Percentiles rank a stretch among this genome's conserved stretches.
These are phyloP conservation scores for Echinometra lucunter DNA, from an alignment of 53 echinoderm and acorn worm species.

Conservation along the genomic window DNA sequence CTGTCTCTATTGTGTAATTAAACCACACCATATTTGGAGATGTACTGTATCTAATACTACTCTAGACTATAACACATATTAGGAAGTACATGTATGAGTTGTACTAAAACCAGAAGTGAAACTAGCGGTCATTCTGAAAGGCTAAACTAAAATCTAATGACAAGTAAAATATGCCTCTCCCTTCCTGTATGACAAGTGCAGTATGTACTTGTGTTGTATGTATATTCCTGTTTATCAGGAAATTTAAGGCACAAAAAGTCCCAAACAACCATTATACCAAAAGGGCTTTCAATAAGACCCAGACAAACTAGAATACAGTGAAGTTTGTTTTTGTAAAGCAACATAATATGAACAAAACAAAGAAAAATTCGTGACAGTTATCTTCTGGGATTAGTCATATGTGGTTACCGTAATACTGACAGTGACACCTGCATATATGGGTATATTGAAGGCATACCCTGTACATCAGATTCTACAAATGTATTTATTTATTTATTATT, in stretches of 20 bases:
- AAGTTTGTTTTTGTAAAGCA: no score
- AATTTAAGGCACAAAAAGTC: not conserved
- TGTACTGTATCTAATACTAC: not conserved
- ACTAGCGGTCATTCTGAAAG: not conserved
- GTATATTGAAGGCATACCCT: no score
- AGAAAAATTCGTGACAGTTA: no score
- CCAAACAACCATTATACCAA: not conserved
- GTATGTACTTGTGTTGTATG: no score
- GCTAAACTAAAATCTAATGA: not conserved
- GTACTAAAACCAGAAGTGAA: slow-evolving; percentile 6
- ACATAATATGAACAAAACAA: no score
- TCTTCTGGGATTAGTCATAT: no score
- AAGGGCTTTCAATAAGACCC: not conserved
- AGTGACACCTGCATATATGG: no score
- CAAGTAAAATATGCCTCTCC: no score
- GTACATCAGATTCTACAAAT: no score
- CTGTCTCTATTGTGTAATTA: not conserved
- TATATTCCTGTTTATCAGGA: not conserved
- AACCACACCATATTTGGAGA: not conserved
- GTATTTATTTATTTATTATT: no score
- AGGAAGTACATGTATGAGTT: slow-evolving; percentile 43
- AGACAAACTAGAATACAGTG: no score
- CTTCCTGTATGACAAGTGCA: not conserved
- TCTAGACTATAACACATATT: not conserved
- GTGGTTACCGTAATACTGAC: no score